Base-by-base conservation (phyloP, 2,113 vertebrate genomes). In the Ciconia stormi region DNA sequence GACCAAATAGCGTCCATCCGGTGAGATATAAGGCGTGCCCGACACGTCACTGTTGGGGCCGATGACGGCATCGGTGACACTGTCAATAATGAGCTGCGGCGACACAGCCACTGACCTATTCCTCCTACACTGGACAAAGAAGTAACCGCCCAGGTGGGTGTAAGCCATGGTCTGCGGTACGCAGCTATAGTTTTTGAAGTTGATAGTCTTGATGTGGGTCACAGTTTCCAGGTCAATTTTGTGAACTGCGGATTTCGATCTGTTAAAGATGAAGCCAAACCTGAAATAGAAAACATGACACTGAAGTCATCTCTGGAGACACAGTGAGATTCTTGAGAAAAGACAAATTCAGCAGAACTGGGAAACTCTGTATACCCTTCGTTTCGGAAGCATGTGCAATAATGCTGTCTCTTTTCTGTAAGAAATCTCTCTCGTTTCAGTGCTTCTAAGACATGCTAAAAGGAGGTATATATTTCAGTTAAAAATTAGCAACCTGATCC, bases 221-320 rank as follows among this genome's bases (percentile, higher is more conserved):
- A 99, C 97, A 1, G 99, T 99, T 90, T 99, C 99, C 97, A 99
- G 98, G 98, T 99, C 99, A 1, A 99, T 99, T 95, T 99, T 99
- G 98, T 99, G 99, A 38, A 99, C 79, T 0, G 98, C 98, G 0
- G 98, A 91, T 47, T 98, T 98, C 0, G 98, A 98, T 82, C 82
- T 98, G 97, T 99, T 98, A 81, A 99, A 99, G 98, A 99, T 61
- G 91, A 99, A 99, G 95, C 99, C 99, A 44, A 99, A 99, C 98
- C 99, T 99, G 95, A 63, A 97, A 86, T 1, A 81, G 89, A 84
- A 89, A 73, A 81, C 21, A 30, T 5, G 67, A 59, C 30, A 17
- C 38, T 9, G 87, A 65, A 50, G 85, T 67, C 55, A 83, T 14
- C 69, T 82, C 76, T 46, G n/a, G 86, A 62, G 82, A 79, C 18